phyloP scores from a whole-genome alignment of 2,888 invertebrate species.

The Drosophila paucipuncta region DNA sequence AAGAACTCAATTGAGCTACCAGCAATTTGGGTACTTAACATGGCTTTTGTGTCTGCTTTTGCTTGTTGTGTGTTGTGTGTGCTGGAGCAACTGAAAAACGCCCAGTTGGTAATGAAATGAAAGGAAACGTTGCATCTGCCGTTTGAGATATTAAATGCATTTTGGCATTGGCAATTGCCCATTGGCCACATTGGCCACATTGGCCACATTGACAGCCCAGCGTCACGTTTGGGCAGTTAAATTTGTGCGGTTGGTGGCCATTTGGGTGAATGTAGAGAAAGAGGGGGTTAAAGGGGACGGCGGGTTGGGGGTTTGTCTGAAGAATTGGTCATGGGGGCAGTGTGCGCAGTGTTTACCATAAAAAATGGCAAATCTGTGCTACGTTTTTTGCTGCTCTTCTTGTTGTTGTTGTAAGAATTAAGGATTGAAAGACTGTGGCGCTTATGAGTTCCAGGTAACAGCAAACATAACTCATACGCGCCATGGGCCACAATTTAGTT shows the following conservation, averaged over 20 bases:
- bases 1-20: constrained; percentile 11
- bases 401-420: constrained; percentile 41
- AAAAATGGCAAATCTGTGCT: constrained; percentile 80
- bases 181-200: constrained; percentile 21
- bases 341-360: constrained; percentile 69
- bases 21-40: constrained; percentile 20
- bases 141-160: constrained; percentile 44
- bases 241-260: constrained; percentile 63
- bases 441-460: constrained; percentile 65
- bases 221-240: constrained; percentile 76
- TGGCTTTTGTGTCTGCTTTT: constrained; percentile 29
- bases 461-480: constrained; percentile 79
- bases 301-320: constrained; percentile 1
- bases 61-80: constrained; percentile 1
- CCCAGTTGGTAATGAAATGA: constrained; percentile 36
- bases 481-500: constrained; percentile 58
- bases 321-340: constrained; percentile 27
- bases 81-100: constrained; percentile 30
- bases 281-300: background rate
- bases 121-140: constrained; percentile 43
- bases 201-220: constrained; percentile 47
- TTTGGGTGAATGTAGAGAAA: constrained; percentile 2
- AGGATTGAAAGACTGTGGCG: constrained; percentile 42
- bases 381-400: constrained; percentile 45
- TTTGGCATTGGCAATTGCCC: constrained; percentile 18